Evolutionary conservation across 1,140 invertebrate species (phyloP).

Genomic region (Hycleus phaleratus): DNA sequence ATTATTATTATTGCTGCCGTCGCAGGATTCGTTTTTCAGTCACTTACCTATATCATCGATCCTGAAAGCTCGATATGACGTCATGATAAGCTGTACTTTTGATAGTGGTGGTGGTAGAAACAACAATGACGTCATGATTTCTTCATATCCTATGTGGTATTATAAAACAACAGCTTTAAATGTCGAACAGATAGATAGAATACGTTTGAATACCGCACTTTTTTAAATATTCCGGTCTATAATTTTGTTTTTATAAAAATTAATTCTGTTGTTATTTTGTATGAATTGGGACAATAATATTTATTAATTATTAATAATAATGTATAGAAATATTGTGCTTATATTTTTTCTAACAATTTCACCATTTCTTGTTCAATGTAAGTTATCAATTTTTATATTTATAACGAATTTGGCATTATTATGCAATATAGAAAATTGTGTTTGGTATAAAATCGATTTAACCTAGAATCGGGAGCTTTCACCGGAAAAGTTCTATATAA

Average conservation of each 20-base stretch:
- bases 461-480: constrained; percentile 4
- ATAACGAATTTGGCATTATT: background rate
- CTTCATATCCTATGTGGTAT: background rate
- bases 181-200: constrained; percentile 9
- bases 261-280: background rate
- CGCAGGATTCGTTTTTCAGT: background rate
- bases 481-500: background rate
- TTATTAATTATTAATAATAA: background rate
- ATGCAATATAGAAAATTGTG: constrained; percentile 2
- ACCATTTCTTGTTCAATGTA: background rate
- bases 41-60: background rate
- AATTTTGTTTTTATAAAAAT: constrained; percentile 3
- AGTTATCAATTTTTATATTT: too few species aligned
- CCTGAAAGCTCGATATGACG: constrained; percentile 6
- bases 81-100: background rate
- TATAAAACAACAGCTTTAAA: constrained; percentile 6
- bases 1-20: background rate
- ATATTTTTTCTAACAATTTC: background rate
- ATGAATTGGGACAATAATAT: constrained; percentile 14
- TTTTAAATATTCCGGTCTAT: constrained; percentile 1
- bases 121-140: constrained; percentile 9
- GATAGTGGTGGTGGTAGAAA: constrained; percentile 2
- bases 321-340: background rate
- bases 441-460: constrained; percentile 12
- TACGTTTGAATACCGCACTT: constrained; percentile 8